Percentiles rank a stretch among this genome's conserved stretches.
Conservation (phyloP, 2,797 vertebrate genomes). For the Catostomus latipinnis region DNA sequence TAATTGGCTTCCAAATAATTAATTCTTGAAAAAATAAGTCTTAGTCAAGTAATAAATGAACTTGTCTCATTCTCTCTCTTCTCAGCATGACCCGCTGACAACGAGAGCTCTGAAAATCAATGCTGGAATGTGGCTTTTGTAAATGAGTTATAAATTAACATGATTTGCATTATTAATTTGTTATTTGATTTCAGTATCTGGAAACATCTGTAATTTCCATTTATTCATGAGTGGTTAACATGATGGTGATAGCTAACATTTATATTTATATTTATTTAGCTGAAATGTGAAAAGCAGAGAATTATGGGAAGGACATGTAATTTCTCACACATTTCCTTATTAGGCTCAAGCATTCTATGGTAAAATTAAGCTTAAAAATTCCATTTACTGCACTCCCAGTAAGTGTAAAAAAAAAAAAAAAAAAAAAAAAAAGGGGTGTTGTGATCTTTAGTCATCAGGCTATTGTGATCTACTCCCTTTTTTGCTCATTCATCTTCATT, state of each 20-base stretch:
- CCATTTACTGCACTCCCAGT: not conserved
- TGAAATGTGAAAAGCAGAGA: not conserved
- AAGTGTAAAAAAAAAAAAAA: not conserved
- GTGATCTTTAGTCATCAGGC: too few relatives aligned
- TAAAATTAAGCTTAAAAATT: not conserved
- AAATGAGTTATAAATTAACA: conserved; percentile 33
- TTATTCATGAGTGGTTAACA: not conserved
- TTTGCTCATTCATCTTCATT: too few relatives aligned
- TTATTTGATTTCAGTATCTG: conserved; percentile 30
- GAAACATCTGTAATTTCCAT: conserved; percentile 20
- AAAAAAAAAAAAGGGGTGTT: too few relatives aligned
- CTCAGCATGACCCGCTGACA: conserved; percentile 7
- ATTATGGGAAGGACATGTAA: not conserved
- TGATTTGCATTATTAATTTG: conserved; percentile 27
- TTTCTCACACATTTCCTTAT: not conserved
- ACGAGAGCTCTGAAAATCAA: conserved; percentile 31
- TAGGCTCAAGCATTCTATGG: not conserved
- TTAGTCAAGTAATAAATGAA: conserved; percentile 22
- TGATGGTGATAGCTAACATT: not conserved
- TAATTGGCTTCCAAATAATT: conserved; percentile 31
- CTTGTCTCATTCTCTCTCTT: conserved; percentile 21
- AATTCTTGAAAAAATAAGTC: conserved; percentile 2
- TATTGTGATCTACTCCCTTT: too few relatives aligned
- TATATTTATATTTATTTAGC: not conserved
- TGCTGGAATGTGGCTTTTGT: conserved; percentile 17